These are phyloP conservation scores for Sebastes reedi DNA, from an alignment of 2,797 vertebrate species.

Conservation along the genomic window DNA sequence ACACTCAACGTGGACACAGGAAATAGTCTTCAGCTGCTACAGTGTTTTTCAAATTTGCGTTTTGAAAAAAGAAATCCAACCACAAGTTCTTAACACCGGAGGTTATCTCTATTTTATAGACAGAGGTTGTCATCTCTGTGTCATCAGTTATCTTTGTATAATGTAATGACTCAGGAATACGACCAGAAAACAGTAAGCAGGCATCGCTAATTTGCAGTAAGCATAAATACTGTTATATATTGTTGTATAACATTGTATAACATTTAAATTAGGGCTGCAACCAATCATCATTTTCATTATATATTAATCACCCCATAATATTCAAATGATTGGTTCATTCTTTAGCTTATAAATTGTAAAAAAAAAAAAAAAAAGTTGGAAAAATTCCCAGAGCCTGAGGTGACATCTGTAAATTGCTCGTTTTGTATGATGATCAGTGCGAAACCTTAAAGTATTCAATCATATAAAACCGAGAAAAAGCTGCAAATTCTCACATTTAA, in stretches of 20 bases:
- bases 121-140: background rate
- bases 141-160: background rate
- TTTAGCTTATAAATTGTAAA: background rate
- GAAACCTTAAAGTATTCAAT: background rate
- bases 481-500: background rate
- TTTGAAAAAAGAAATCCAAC: background rate
- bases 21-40: background rate
- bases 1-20: background rate
- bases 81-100: background rate
- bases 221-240: background rate
- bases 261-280: background rate
- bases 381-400: background rate
- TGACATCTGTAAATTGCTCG: background rate
- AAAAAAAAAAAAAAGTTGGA: background rate
- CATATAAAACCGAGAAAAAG: background rate
- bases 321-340: background rate
- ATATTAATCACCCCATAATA: background rate
- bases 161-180: background rate
- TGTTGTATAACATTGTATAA: background rate
- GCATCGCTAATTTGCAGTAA: background rate
- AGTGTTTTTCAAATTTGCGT: background rate
- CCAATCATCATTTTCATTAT: background rate
- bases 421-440: background rate
- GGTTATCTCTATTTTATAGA: background rate
- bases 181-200: background rate